A percentile compares a stretch with the other conserved stretches of the same genome.
Evolutionary conservation across 2,797 vertebrate species (phyloP).

Genomic region (Micropoecilia bifurca): DNA sequence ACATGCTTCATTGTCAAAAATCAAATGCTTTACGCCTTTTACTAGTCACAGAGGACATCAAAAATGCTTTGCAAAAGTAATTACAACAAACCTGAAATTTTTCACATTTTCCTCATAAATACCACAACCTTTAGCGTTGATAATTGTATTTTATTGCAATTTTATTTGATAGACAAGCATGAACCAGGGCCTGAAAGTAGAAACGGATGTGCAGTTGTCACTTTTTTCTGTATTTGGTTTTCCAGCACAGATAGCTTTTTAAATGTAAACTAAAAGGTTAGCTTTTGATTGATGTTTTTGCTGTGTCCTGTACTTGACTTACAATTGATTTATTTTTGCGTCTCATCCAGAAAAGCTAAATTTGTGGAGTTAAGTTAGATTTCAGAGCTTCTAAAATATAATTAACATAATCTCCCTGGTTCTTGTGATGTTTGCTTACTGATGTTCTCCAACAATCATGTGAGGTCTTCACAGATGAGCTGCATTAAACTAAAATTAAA

Average conservation of each 20-base stretch:
- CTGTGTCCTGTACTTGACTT: background rate
- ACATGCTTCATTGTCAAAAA: slow-evolving; percentile 40
- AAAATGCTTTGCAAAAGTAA: slow-evolving; percentile 12
- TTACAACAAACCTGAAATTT: background rate
- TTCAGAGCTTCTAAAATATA: background rate
- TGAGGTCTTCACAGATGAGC: background rate
- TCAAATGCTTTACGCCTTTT: slow-evolving; percentile 33
- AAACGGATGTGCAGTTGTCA: background rate
- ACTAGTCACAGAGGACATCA: slow-evolving; percentile 41
- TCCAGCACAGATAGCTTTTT: background rate
- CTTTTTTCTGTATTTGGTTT: background rate
- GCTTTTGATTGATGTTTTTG: background rate
- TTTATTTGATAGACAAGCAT: background rate
- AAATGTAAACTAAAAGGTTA: background rate
- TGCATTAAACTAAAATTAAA: background rate
- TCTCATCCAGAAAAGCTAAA: background rate
- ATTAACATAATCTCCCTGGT: background rate
- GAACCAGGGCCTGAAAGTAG: background rate
- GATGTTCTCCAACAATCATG: background rate
- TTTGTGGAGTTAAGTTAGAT: background rate
- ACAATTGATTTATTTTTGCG: background rate
- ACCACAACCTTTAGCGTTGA: background rate
- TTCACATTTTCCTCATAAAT: background rate
- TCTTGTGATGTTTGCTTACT: background rate
- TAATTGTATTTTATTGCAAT: background rate